phyloP scores from a whole-genome alignment of 2,797 vertebrate genomes.

The Lindbergichthys nudifrons region DNA sequence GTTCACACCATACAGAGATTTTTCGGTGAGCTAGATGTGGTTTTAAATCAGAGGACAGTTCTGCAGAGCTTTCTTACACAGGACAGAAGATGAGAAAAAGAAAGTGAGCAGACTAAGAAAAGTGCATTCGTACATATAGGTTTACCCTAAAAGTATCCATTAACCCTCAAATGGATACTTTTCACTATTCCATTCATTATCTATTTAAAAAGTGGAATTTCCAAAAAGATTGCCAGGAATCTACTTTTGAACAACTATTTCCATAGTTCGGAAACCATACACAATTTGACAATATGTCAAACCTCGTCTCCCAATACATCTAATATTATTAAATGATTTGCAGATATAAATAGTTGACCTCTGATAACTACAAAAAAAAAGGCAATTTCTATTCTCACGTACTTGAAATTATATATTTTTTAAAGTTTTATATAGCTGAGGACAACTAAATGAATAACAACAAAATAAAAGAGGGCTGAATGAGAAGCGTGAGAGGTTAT shows the following conservation, averaged over 20 bases:
- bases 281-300: neutral
- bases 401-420: no score
- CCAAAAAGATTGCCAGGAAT: neutral
- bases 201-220: neutral
- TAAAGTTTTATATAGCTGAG: neutral
- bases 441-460: neutral
- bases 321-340: neutral
- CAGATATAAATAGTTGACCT: neutral
- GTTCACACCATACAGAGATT: constrained; percentile 29
- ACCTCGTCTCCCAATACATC: neutral
- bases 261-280: neutral
- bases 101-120: neutral
- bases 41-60: constrained; percentile 7
- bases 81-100: neutral
- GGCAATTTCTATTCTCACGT: neutral
- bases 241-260: neutral
- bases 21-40: neutral
- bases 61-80: neutral
- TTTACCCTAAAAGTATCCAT: no score
- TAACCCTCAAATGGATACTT: no score
- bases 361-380: neutral
- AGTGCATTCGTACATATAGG: no score
- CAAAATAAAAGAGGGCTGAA: neutral
- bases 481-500: neutral
- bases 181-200: neutral